These are phyloP conservation scores for Thereuonema tuberculata DNA, from an alignment of 1,140 invertebrate genomes.

Conservation along the genomic window DNA sequence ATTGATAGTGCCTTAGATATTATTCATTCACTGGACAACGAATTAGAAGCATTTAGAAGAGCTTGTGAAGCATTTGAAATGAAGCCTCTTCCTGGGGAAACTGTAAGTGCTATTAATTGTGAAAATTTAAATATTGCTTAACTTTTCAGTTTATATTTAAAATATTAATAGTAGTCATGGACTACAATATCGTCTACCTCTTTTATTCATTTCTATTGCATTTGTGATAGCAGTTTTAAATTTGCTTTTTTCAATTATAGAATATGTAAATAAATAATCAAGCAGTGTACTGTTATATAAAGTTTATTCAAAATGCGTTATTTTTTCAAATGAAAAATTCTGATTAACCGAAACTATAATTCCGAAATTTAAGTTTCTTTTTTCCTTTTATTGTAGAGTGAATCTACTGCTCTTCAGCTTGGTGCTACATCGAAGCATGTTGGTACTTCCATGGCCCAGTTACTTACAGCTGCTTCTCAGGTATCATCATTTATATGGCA, in stretches of 20 bases:
- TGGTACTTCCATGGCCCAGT: slow-evolving; percentile 53
- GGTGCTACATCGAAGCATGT: slow-evolving; percentile 50
- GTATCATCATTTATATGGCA: slow-evolving; percentile 21
- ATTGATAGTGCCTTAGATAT: slow-evolving; percentile 66
- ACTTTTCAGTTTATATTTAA: background rate
- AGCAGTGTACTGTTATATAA: too few species aligned
- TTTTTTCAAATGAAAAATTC: too few species aligned
- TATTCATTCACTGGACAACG: slow-evolving; percentile 60
- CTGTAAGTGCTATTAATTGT: slow-evolving; percentile 39
- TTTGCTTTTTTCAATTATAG: too few species aligned
- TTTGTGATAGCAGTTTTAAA: slow-evolving; percentile 7
- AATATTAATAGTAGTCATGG: too few species aligned
- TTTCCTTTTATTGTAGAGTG: slow-evolving; percentile 45
- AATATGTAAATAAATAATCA: too few species aligned
- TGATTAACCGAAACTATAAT: too few species aligned
- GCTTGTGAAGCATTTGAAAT: slow-evolving; percentile 54
- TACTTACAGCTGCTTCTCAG: slow-evolving; percentile 70
- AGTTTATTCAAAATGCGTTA: too few species aligned
- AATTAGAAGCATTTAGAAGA: slow-evolving; percentile 63
- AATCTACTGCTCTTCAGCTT: slow-evolving; percentile 56
- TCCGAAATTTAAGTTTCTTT: too few species aligned
- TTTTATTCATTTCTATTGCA: background rate
- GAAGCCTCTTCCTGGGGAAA: slow-evolving; percentile 72
- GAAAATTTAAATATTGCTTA: too few species aligned
- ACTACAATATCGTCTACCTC: background rate